Evolutionary conservation across 2,888 invertebrate species (phyloP).

Genomic region (Bombyx huttoni): DNA sequence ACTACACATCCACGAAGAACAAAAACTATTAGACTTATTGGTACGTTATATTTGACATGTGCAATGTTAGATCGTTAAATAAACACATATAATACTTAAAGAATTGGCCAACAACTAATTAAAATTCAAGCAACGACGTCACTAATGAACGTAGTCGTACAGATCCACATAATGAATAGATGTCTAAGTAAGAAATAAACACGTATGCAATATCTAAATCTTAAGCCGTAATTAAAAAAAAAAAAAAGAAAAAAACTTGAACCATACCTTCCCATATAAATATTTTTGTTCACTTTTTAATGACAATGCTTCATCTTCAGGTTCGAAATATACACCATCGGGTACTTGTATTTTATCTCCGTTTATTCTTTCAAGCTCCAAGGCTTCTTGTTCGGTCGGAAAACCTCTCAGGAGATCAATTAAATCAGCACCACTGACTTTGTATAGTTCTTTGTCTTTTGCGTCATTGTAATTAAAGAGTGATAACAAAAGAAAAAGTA

Average conservation of each 20-base stretch:
- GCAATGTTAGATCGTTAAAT: too few species aligned
- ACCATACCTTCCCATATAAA: slow-evolving; percentile 18
- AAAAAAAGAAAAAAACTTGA: background rate
- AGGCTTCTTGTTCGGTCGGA: slow-evolving; percentile 12
- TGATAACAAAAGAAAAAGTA: slow-evolving; percentile 8
- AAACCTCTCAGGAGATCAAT: slow-evolving; percentile 24
- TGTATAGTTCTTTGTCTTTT: slow-evolving; percentile 20
- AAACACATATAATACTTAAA: too few species aligned
- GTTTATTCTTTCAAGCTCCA: slow-evolving; percentile 19
- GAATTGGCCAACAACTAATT: too few species aligned
- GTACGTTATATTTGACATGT: too few species aligned
- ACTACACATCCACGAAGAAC: too few species aligned
- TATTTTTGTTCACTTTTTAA: slow-evolving; percentile 8
- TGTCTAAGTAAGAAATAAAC: too few species aligned
- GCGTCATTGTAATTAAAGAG: slow-evolving; percentile 10
- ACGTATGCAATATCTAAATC: too few species aligned
- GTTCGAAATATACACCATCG: slow-evolving; percentile 34
- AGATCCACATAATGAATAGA: too few species aligned
- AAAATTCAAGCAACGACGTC: too few species aligned
- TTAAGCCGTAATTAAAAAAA: background rate
- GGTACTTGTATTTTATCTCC: slow-evolving; percentile 14
- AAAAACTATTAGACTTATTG: too few species aligned
- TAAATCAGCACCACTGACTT: slow-evolving; percentile 19
- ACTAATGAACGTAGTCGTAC: too few species aligned
- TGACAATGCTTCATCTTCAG: slow-evolving; percentile 21